These are phyloP conservation scores for Druceiella hillmani DNA, from an alignment of 2,888 invertebrate species.

Conservation along the genomic window DNA sequence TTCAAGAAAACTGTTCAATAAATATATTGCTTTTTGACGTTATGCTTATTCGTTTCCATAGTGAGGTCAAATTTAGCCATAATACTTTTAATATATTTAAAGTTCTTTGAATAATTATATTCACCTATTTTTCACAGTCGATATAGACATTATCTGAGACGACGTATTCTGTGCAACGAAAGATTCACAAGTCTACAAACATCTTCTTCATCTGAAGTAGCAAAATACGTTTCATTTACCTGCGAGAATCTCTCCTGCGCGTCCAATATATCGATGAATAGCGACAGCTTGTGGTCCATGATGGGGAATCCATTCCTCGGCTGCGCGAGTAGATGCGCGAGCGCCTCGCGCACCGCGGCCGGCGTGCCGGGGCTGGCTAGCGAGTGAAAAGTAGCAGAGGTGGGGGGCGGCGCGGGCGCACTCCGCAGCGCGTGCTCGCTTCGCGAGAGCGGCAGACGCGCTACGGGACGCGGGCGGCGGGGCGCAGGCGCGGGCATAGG, in stretches of 20 bases:
- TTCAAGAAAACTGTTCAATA: no score
- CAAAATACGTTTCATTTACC: no score
- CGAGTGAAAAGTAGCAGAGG: conserved; percentile 60
- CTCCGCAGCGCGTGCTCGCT: conserved; percentile 59
- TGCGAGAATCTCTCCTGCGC: conserved; percentile 77
- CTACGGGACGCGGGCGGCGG: conserved; percentile 41
- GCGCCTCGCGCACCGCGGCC: conserved; percentile 63
- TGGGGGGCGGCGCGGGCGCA: conserved; percentile 43
- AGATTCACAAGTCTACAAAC: no score
- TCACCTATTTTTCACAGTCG: no score
- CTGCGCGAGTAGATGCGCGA: conserved; percentile 61
- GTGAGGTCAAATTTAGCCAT: no score
- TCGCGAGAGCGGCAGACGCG: conserved; percentile 51
- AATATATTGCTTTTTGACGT: no score
- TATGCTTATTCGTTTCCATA: no score
- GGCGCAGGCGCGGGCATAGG: conserved; percentile 35
- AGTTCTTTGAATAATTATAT: no score
- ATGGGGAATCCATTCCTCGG: conserved; percentile 71
- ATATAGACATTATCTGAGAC: no score
- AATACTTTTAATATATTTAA: no score
- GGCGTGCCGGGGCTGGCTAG: conserved; percentile 45
- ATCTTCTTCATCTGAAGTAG: no score
- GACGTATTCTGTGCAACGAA: no score
- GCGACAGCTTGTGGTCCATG: conserved; percentile 70
- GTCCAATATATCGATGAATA: conserved; percentile 78